Conservation (phyloP, 2,797 vertebrate species). For the Cebuella pygmaea region DNA sequence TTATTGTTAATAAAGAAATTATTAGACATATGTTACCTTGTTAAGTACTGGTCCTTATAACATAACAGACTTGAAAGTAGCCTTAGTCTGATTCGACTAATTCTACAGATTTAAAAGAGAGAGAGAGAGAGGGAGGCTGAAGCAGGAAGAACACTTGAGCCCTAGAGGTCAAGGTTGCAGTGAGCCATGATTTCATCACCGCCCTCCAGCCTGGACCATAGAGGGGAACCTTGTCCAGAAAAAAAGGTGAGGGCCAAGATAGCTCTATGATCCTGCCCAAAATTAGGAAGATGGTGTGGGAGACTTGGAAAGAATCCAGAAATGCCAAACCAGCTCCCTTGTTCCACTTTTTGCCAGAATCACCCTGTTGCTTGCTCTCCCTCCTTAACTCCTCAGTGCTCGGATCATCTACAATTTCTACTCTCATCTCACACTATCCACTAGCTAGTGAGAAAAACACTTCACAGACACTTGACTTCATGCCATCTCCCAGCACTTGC, state of each 20-base stretch:
- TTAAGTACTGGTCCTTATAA: conserved; percentile 4
- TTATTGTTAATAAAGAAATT: conserved; percentile 65
- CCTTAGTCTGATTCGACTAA: conserved; percentile 3
- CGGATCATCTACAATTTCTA: background rate
- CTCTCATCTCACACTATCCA: background rate
- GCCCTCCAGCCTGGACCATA: background rate
- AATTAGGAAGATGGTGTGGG: background rate
- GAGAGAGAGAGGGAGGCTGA: background rate
- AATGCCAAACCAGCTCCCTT: background rate
- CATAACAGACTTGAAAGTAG: conserved; percentile 16
- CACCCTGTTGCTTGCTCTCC: background rate
- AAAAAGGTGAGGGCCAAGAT: background rate
- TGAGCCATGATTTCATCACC: background rate
- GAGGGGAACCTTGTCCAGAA: background rate
- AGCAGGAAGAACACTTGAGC: background rate
- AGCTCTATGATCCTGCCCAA: background rate
- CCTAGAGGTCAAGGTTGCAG: background rate
- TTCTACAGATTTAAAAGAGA: background rate
- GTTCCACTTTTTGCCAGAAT: background rate
- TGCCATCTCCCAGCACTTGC: background rate
- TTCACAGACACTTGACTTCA: background rate
- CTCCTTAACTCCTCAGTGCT: background rate
- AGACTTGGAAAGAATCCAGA: background rate
- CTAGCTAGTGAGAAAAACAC: background rate
- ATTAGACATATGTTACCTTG: conserved; percentile 16